Evolutionary conservation across 2,797 vertebrate species (phyloP), one percentile per base, ranked within the genome.

Genomic region (Cuniculus paca): DNA sequence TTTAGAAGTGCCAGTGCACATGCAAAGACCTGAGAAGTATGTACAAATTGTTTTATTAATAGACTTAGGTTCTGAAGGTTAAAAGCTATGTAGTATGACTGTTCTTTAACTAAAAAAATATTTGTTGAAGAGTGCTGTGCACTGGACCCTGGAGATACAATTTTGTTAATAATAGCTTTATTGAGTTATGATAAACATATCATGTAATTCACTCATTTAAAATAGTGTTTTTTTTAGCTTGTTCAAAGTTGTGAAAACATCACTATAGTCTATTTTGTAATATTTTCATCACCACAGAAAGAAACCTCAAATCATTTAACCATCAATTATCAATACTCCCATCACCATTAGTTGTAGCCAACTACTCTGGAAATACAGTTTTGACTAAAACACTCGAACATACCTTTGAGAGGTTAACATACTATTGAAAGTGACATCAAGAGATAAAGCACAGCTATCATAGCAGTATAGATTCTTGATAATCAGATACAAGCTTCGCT

Each of bases 1-100:
- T 94, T 91, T 84, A 56, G 36, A 89, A 81, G 83, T 96, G 63
- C 87, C 72, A 91, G 28, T 88, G 95, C 16, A 14, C 50, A 89
- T 80, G 61, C 42, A 91, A 87, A 91, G 45, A 77, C 79, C 48
- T 80, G 39, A 39, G 39, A 92, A 93, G 58, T 92, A 61, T 1
- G 1, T 75, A 87, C 12, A 87, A 65, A 61, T 28, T 60, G 20
- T 93, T 94, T 58, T 78, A 52, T 94, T 72, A 94, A 80, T 75
- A 92, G 79, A 83, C 26, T 87, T 56, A 77, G 60, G 56, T 92
- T 95, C 63, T 94, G 61, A 95, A 90, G 60, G 48, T 90, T 95
- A 92, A 95, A 96, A 88, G 34, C 60, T 86, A 52, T 75, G 14
- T 88, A 85, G 42, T 74, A 80, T 24, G 24, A 31, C 72, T 83